These are phyloP conservation scores for Rallus limicola DNA, from an alignment of 2,113 vertebrate species.

Conservation along the genomic window DNA sequence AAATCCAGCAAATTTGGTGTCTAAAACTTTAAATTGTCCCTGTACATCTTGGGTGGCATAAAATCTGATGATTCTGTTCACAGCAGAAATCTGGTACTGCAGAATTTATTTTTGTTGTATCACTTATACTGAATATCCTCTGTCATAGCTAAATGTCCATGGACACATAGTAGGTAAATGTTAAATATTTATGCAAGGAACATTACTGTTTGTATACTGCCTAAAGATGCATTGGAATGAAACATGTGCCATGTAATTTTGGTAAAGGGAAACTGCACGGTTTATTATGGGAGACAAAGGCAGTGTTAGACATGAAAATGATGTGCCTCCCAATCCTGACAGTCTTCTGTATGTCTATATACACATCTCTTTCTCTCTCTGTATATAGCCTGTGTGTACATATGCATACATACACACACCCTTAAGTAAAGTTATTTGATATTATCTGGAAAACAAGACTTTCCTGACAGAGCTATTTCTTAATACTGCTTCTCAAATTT, in stretches of 20 bases:
- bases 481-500: not conserved
- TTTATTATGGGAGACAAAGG: not conserved
- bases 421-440: not conserved
- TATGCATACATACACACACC: not conserved
- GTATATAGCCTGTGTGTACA: not conserved
- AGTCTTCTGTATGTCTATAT: not conserved
- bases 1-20: not conserved
- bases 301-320: not conserved
- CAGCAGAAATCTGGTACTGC: not conserved
- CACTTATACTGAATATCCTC: not conserved
- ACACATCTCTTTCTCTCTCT: not conserved
- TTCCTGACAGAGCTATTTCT: constrained; percentile 18
- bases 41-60: not conserved
- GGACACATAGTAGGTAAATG: not conserved
- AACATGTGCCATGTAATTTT: not conserved
- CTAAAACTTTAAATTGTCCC: not conserved
- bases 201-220: not conserved
- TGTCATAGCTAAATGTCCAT: not conserved
- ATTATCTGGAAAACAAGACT: constrained; percentile 3
- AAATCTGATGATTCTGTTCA: not conserved
- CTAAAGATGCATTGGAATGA: not conserved
- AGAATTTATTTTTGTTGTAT: not conserved
- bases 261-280: not conserved
- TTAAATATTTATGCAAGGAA: not conserved
- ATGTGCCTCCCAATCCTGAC: not conserved